A percentile compares a stretch with the other conserved stretches of the same genome.
These are phyloP conservation scores for Pantherophis alleghaniensis DNA, from an alignment of 2,797 vertebrate species.

Conservation along the genomic window DNA sequence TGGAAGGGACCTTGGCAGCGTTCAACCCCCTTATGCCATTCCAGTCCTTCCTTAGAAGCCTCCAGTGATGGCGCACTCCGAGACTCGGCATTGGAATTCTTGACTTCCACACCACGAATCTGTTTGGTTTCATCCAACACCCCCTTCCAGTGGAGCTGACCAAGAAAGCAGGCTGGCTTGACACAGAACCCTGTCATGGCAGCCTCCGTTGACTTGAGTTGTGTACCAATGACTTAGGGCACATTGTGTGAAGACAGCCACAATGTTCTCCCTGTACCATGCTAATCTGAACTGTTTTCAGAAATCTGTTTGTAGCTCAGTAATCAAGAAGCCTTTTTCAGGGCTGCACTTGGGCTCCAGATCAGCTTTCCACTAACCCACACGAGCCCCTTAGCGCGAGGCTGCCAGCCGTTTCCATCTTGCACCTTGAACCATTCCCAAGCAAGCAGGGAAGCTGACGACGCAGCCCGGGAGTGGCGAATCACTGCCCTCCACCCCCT, in stretches of 20 bases:
- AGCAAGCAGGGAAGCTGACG: neutral
- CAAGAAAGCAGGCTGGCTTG: neutral
- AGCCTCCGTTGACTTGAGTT: neutral
- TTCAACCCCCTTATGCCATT: neutral
- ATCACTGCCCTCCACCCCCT: neutral
- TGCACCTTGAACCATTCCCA: neutral
- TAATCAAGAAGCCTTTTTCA: neutral
- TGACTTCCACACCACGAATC: neutral
- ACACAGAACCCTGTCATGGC: neutral
- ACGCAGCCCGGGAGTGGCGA: neutral
- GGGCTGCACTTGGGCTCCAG: neutral
- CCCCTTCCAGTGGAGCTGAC: neutral
- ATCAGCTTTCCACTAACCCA: neutral
- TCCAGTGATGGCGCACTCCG: too few species aligned
- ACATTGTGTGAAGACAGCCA: neutral
- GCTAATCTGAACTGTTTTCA: neutral
- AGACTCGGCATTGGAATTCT: neutral
- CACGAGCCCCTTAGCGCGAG: fast-evolving
- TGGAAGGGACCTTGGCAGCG: neutral
- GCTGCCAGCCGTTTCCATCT: neutral
- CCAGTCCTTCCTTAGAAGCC: too few species aligned
- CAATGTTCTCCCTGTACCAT: neutral
- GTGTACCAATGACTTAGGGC: neutral
- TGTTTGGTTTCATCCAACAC: neutral
- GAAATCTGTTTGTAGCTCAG: neutral